Evolutionary conservation across 2,888 invertebrate species (phyloP).

Genomic region (Lamproptera curius): DNA sequence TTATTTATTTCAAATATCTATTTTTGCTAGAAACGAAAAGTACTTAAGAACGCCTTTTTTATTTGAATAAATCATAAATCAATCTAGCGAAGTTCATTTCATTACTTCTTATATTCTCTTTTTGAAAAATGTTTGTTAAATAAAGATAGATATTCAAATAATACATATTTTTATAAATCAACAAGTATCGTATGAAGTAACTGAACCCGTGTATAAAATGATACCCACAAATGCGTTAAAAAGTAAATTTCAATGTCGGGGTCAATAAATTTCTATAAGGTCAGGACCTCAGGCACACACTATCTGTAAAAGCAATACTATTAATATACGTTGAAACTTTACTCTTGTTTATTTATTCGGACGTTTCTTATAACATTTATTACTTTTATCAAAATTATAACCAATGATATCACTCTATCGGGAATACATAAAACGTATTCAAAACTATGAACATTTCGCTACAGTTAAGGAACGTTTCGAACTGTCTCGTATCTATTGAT

Average conservation of each 20-base stretch:
- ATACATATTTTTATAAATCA: no score
- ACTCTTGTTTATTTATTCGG: constrained; percentile 29
- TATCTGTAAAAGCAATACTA: constrained; percentile 18
- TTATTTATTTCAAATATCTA: no score
- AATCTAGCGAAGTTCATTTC: no score
- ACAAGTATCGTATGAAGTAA: no score
- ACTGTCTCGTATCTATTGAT: constrained; percentile 12
- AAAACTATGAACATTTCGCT: constrained; percentile 49
- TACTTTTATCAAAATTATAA: constrained; percentile 65
- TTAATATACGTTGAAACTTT: constrained; percentile 26
- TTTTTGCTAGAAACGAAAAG: no score
- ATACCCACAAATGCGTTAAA: neutral
- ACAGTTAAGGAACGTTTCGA: constrained; percentile 34
- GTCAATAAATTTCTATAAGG: constrained; percentile 3
- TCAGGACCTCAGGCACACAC: constrained; percentile 7
- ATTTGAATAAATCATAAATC: no score
- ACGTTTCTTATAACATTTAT: constrained; percentile 35
- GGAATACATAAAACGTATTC: constrained; percentile 57
- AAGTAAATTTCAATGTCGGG: neutral
- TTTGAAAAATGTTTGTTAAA: no score
- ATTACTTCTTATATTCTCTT: no score
- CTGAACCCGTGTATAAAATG: no score
- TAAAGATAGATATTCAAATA: no score
- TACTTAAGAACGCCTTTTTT: no score
- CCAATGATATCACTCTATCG: constrained; percentile 61